phyloP scores from a whole-genome alignment of 2,797 vertebrate species.

The Poeciliopsis paucimaculata region DNA sequence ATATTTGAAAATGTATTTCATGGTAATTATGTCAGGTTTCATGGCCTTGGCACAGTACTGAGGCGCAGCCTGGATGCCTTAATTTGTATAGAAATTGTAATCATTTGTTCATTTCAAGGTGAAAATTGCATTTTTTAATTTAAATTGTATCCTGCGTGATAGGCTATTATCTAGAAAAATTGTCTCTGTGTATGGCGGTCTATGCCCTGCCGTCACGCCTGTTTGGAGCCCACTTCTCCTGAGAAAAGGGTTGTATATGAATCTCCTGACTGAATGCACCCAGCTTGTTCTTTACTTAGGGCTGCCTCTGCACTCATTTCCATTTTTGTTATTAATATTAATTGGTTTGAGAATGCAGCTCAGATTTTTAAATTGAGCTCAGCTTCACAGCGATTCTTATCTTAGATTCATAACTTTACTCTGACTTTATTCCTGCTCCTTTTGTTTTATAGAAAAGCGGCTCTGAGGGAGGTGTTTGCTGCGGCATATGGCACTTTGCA shows the following conservation, averaged over 20 bases:
- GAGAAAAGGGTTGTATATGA: slow-evolving; percentile 91
- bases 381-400: slow-evolving; percentile 79
- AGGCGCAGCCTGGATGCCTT: slow-evolving; percentile 99
- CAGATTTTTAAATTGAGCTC: slow-evolving; percentile 79
- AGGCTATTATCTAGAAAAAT: slow-evolving; percentile 99
- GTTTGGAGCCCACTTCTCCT: slow-evolving; percentile 95
- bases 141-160: slow-evolving; percentile 99
- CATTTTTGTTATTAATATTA: slow-evolving; percentile 88
- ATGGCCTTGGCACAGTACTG: slow-evolving; percentile 97
- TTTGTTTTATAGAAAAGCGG: slow-evolving; percentile 34
- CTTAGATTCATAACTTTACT: slow-evolving; percentile 80
- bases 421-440: slow-evolving; percentile 43
- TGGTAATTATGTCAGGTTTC: slow-evolving; percentile 99
- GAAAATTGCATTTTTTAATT: slow-evolving; percentile 99
- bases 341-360: slow-evolving; percentile 82
- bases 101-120: slow-evolving; percentile 99
- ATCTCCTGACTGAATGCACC: slow-evolving; percentile 88
- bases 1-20: slow-evolving; percentile 99
- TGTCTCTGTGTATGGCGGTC: slow-evolving; percentile 95
- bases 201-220: slow-evolving; percentile 91
- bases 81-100: slow-evolving; percentile 99
- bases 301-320: slow-evolving; percentile 79
- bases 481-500: neutral
- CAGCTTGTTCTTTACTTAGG: slow-evolving; percentile 80
- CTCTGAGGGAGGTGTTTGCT: slow-evolving; percentile 43